Conservation (phyloP, 1,140 invertebrate species). For the Penaeus indicus region DNA sequence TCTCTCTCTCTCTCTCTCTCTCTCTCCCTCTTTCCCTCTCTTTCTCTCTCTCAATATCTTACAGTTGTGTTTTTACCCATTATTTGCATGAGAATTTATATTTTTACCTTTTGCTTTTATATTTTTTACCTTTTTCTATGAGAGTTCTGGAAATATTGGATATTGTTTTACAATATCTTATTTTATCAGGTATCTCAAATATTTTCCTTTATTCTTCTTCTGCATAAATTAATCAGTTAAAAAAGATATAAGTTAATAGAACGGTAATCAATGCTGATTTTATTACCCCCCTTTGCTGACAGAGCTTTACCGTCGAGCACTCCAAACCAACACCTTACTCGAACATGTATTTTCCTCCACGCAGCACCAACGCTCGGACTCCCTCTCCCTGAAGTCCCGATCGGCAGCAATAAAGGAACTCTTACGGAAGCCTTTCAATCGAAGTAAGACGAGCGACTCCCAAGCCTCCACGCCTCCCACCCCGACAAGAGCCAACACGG, state of each 20-base stretch:
- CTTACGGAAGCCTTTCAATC: slow-evolving; percentile 62
- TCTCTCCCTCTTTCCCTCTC: not conserved
- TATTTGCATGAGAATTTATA: no score
- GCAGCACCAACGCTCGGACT: slow-evolving; percentile 58
- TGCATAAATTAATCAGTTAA: no score
- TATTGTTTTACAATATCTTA: no score
- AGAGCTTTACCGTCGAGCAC: not conserved
- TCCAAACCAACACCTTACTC: not conserved
- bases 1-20: not conserved
- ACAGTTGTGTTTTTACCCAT: no score
- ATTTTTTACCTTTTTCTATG: no score
- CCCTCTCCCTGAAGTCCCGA: slow-evolving; percentile 58
- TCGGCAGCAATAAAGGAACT: slow-evolving; percentile 65
- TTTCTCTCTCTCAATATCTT: not conserved
- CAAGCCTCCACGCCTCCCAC: slow-evolving; percentile 65
- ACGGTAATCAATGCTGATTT: no score
- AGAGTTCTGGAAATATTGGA: no score
- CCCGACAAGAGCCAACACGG: slow-evolving; percentile 59
- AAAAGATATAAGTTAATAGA: no score
- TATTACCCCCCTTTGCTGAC: no score
- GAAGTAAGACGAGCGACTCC: slow-evolving; percentile 46
- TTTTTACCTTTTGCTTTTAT: no score
- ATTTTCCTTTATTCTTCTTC: no score
- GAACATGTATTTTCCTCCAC: not conserved
- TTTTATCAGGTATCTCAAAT: no score